Evolutionary conservation across 2,113 vertebrate genomes (phyloP), one percentile per base, ranked within the genome.

Genomic region (Platycercus adscitus): DNA sequence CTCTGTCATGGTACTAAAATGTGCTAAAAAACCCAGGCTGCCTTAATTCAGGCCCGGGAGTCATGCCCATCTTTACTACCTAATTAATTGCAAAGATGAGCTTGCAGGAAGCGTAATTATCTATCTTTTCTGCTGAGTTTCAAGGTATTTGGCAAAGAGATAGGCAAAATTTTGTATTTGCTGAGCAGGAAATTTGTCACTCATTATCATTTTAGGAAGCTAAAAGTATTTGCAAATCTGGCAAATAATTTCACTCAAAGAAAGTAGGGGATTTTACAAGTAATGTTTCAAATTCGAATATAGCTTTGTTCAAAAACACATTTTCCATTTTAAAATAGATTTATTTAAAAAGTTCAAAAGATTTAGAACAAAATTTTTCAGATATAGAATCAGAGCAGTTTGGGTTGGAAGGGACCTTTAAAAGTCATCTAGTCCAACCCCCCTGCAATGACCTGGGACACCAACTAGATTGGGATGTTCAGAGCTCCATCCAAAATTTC

Each of bases 71-170:
- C 91, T 92, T 76, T 76, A 69, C 56, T 84, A 65, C 9, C 66
- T 93, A 89, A 91, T 89, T 93, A 96, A 91, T 55, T 60, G n/a
- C 31, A 52, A 69, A 85, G 83, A 69, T 41, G 47, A 89, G 29
- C 61, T 84, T 23, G 33, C 70, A 92, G 87, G 81, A 97, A 95
- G 75, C 5, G 6, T 41, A 93, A 90, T 83, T 94, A 95, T 75
- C 58, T 91, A 17, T 37, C 25, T 89, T 72, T 93, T 86, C 76
- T 93, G 63, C 41, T 53, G 80, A 91, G 66, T 86, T 91, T 90
- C 71, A 77, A 94, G 75, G 68, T 56, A 46, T 93, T 73, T 93
- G 82, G 46, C 80, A 83, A 77, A 86, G 46, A 85, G 41, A 66
- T 23, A n/a, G 53, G 44, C 35, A 88, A 88, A 82, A 73, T 16